Conservation (phyloP, 1,140 invertebrate species). For the Medauroidea extradentata region DNA sequence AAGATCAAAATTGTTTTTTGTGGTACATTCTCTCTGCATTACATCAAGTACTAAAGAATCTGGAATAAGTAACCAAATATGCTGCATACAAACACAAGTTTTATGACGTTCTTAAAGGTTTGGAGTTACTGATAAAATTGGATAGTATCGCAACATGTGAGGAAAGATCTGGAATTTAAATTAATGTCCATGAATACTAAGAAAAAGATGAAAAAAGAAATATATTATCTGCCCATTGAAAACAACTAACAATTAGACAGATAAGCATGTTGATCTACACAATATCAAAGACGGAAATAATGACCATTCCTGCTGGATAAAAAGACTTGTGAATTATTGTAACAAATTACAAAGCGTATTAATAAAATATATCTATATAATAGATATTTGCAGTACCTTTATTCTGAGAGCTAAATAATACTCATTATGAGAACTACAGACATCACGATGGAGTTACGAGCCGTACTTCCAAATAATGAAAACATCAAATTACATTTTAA, state of each 20-base stretch:
- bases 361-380: not conserved
- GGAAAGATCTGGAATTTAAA: not conserved
- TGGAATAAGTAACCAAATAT: not conserved
- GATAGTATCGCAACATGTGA: not conserved
- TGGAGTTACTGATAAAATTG: not conserved
- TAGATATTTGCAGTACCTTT: not conserved
- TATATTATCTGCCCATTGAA: not conserved
- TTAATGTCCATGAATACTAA: no score
- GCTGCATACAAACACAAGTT: not conserved
- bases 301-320: no score
- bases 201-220: not conserved
- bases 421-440: not conserved
- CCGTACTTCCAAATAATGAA: not conserved
- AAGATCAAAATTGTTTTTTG: not conserved
- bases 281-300: no score
- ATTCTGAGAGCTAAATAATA: not conserved
- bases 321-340: no score
- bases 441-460: not conserved
- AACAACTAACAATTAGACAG: not conserved
- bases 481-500: not conserved
- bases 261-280: not conserved
- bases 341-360: not conserved
- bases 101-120: not conserved
- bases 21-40: not conserved
- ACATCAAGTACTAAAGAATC: not conserved